Evolutionary conservation across 2,888 invertebrate species (phyloP).

Genomic region (Lordiphosa andalusiaca): DNA sequence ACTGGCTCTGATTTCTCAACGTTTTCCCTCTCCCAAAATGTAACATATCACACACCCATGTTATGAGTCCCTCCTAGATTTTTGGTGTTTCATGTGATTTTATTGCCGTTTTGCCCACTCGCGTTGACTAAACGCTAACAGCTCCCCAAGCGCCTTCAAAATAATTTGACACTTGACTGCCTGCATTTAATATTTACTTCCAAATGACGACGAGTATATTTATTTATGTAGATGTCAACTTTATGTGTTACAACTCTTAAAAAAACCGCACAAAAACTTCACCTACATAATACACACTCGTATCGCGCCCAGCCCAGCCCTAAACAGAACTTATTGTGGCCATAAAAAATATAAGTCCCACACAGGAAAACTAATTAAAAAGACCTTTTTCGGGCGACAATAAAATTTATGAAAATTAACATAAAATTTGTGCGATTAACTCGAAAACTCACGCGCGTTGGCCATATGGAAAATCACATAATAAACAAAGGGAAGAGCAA

Average conservation of each 20-base stretch:
- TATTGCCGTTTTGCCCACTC: conserved; percentile 31
- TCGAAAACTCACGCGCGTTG: conserved; percentile 59
- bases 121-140: conserved; percentile 56
- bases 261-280: conserved; percentile 38
- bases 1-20: conserved; percentile 27
- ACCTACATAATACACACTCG: not conserved
- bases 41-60: conserved; percentile 17
- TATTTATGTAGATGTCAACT: conserved; percentile 57
- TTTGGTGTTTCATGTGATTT: conserved; percentile 13
- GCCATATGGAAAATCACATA: conserved; percentile 74
- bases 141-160: conserved; percentile 64
- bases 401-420: conserved; percentile 77
- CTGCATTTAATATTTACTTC: conserved; percentile 9
- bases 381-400: conserved; percentile 60
- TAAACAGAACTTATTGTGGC: conserved; percentile 50
- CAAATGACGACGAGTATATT: conserved; percentile 28
- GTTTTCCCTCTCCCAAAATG: conserved; percentile 4
- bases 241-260: conserved; percentile 72
- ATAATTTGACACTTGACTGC: conserved; percentile 74
- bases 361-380: conserved; percentile 72
- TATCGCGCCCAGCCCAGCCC: conserved; percentile 5
- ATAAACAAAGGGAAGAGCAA: conserved; percentile 72
- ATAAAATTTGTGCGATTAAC: conserved; percentile 77
- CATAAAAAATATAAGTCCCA: conserved; percentile 65
- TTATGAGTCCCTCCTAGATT: not conserved